Conservation (phyloP, 2,888 invertebrate species). For the Pherbina coryleti region DNA sequence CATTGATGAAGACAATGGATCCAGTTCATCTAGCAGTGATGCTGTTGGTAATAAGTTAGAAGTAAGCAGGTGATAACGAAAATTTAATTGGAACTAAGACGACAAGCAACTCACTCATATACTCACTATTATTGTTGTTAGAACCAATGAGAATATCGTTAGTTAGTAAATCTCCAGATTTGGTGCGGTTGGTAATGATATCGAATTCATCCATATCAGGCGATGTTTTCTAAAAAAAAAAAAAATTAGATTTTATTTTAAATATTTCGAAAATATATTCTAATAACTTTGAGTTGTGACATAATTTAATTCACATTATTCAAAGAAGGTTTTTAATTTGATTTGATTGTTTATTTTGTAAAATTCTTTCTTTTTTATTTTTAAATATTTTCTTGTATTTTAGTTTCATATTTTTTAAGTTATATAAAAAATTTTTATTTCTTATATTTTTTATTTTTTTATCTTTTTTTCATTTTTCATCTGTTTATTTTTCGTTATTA, state of each 20-base stretch:
- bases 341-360: too few species aligned
- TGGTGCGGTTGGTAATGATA: constrained; percentile 83
- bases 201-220: constrained; percentile 90
- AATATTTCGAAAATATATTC: background rate
- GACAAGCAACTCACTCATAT: background rate
- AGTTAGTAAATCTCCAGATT: constrained; percentile 63
- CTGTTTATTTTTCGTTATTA: too few species aligned
- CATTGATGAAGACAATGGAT: constrained; percentile 61
- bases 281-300: too few species aligned
- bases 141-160: constrained; percentile 60
- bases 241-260: background rate
- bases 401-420: too few species aligned
- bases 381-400: too few species aligned
- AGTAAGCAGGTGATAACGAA: background rate
- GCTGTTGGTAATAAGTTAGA: constrained; percentile 50
- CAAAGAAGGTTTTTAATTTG: too few species aligned
- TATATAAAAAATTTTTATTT: too few species aligned
- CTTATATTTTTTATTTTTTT: too few species aligned
- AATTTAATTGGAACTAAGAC: background rate
- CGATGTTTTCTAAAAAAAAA: constrained; percentile 57
- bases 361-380: too few species aligned
- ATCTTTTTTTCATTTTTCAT: too few species aligned
- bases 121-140: constrained; percentile 67
- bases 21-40: constrained; percentile 68
- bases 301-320: too few species aligned